A percentile compares a stretch with the other conserved stretches of the same genome.
Evolutionary conservation across 2,888 invertebrate genomes (phyloP).

Genomic region (Nysson spinosus): DNA sequence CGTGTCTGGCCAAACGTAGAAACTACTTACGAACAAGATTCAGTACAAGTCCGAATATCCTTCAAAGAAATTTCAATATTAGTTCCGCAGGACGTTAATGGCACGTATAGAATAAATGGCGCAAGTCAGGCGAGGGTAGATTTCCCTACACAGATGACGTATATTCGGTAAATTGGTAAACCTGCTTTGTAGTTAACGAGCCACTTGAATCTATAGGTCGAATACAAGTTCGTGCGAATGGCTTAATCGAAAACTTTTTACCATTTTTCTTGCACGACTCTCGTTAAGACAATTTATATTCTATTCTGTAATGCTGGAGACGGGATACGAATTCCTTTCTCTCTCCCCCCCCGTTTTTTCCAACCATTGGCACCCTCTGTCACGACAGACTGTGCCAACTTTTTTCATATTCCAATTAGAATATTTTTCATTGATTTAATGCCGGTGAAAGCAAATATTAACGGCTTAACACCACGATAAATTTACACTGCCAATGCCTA

Average conservation of each 20-base stretch:
- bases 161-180: conserved; percentile 40
- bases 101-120: conserved; percentile 20
- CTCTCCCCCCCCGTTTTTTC: conserved; percentile 6
- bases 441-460: conserved; percentile 73
- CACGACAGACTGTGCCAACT: conserved; percentile 68
- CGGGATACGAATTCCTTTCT: conserved; percentile 9
- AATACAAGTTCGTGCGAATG: conserved; percentile 34
- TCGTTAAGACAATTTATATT: conserved; percentile 69
- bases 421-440: conserved; percentile 77
- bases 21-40: too few species aligned
- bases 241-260: conserved; percentile 61
- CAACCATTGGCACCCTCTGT: conserved; percentile 38
- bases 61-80: conserved; percentile 3
- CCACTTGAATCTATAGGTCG: conserved; percentile 36
- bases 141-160: background rate
- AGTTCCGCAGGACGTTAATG: conserved; percentile 36
- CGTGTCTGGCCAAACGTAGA: too few species aligned
- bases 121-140: conserved; percentile 9
- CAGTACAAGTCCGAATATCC: too few species aligned
- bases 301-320: conserved; percentile 60
- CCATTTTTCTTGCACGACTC: conserved; percentile 60
- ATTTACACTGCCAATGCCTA: conserved; percentile 71
- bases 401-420: conserved; percentile 78
- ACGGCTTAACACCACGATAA: conserved; percentile 75
- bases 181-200: conserved; percentile 36